Evolutionary conservation across 1,140 invertebrate species (phyloP), one percentile per base, ranked within the genome.

Genomic region (Musca vetustissima): DNA sequence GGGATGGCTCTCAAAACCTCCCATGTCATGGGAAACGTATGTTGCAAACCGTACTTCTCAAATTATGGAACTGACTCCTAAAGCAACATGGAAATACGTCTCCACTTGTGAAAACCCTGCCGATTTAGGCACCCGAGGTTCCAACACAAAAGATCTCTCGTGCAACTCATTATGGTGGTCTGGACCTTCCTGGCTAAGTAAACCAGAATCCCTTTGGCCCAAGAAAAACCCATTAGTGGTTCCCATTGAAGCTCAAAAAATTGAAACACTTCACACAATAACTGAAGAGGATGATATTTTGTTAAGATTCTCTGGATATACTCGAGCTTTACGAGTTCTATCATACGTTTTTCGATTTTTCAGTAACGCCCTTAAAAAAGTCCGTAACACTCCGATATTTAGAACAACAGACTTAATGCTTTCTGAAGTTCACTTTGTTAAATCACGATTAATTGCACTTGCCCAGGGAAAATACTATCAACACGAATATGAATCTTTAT

Each of bases 1-100:
- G 11, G 53, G 53, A n/a, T 57, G 53, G 53, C 53, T 57, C 53
- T 57, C 53, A 57, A 57, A 57, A 57, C 24, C 53, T 28, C 53
- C 53, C 25, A 28, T n/a, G n/a, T 24, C 53, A 28, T 57, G 25
- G 53, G 53, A 57, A 57, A 57, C 53, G 15, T 57, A 57, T 57
- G 53, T 57, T 7, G 53, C 53, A 28, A 57, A 57, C 15, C 24
- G 53, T 28, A 57, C 25, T 4, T 24, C 53, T 28, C 53, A 57
- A 57, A 57, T 28, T 57, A 24, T 25, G 14, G 22, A 22, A 7
- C 22, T 57, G 22, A n/a, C 24, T 28, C 53, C 53, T 15, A 22
- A 57, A 50, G 49, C 49, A 19, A 50, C 49, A 6, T 50, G 49
- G 49, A 17, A 50, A 19, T 21, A 50, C 19, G 49, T 50, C 4